Evolutionary conservation across 1,140 invertebrate genomes (phyloP), one percentile per base, ranked within the genome.

Genomic region (Aphelinus atriplicis): DNA sequence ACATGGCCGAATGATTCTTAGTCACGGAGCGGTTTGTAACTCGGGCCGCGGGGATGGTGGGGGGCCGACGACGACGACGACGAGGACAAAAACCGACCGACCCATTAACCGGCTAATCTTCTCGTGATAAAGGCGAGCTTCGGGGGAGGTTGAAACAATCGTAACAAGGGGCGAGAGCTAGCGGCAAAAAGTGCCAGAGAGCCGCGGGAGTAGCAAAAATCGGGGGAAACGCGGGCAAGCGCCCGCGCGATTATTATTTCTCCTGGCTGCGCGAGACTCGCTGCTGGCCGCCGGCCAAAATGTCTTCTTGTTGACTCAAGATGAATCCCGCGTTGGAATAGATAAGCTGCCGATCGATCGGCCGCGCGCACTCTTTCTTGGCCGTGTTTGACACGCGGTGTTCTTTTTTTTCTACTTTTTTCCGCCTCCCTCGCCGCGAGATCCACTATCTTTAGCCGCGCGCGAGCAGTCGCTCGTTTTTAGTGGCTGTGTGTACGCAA

Each of bases 271-370:
- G 7, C 26, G 26, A 26, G 26, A 26, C 26, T 26, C 26, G 26
- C 7, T 47, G 2, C n/a, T 73, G 72, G 57, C 26, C 47, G 50
- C 2, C 3, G 10, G 73, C 73, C 73, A 74, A 69, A 68, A 74
- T 61, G 55, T 75, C 66, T 26, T 26, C 26, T 68, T 75, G 66
- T 75, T 70, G 73, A 65, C 60, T 75, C 47, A 70, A 70, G 55
- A 75, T 64, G 53, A 64, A 70, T 70, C 62, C 62, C 46, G 50
- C 55, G 58, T 51, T 10, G 47, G 48, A 51, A 45, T 55, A 58
- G 46, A 64, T 75, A 65, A 75, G 6, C 69, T 9, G 2, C 7
- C 1, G 46, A 26, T 26, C 26, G 26, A 26, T 26, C 26, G 26
- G 26, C 26, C 26, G 26, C 26, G 26, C 26, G 26, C 26, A 26